Evolutionary conservation across 2,113 vertebrate genomes (phyloP), one percentile per base, ranked within the genome.

Genomic region (Bungarus multicinctus): DNA sequence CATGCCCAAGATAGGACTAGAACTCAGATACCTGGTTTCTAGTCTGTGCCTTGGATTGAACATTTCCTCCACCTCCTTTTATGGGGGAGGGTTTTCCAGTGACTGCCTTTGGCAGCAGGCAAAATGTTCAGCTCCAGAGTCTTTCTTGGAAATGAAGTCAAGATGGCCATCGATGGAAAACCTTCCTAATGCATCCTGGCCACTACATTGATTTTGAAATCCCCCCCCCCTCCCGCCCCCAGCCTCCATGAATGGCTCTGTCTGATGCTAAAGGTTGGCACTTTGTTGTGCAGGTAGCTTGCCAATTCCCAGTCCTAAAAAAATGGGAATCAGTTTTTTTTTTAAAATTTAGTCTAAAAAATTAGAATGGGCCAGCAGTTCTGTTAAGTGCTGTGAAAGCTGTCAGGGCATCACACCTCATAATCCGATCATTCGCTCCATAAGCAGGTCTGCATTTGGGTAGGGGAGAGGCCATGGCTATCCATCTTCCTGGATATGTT

Each of bases 141-240:
- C 18, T 8, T 81, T 22, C 74, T 81, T 39, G 74, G 18, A 22
- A 43, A 22, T 39, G 18, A 43, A 81, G 74, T 22, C 74, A 43
- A 81, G 74, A 43, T 22, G 34, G 74, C 18, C 2, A 2, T 3
- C 18, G 20, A 81, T 34, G 69, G 34, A 43, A 43, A 43, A 3
- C 34, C 39, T 7, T 22, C 34, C 74, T 43, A 81, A 81, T 9
- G 74, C 34, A 81, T 81, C 69, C 6, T 43, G 74, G 34, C 34
- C 74, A 43, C 74, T 39, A 10, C 23, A 43, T 22, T 43, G 34
- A 81, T 81, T 81, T 81, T 81, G 34, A 81, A 81, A 22, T 9
- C 18, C 0, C 1, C 34, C 9, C 7, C 0, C 18, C 1, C 47
- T 1, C 7, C 22, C 18, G 7, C 34, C 1, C 69, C 34, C 69